phyloP scores from a whole-genome alignment of 2,888 invertebrate genomes.

The Oxystoma pomonae region DNA sequence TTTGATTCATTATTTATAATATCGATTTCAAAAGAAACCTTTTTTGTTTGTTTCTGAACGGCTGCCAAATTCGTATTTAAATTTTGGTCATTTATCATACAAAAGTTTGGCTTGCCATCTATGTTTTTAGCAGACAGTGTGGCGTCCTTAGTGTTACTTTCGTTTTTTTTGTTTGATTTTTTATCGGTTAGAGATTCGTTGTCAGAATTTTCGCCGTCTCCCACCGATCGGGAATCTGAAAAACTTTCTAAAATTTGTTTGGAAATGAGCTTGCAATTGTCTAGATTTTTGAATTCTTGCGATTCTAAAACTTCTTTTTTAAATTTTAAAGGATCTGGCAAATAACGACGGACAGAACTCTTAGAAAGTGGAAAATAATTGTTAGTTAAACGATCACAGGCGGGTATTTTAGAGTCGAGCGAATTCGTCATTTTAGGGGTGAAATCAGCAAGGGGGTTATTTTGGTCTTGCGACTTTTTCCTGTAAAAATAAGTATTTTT shows the following conservation, averaged over 20 bases:
- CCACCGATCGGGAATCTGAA: not conserved
- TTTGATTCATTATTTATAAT: not conserved
- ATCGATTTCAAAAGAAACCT: not conserved
- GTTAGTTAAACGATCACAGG: too few species aligned
- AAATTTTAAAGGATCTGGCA: too few species aligned
- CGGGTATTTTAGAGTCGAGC: too few species aligned
- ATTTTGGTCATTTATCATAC: not conserved
- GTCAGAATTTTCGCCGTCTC: not conserved
- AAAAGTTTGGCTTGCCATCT: not conserved
- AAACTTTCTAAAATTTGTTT: not conserved
- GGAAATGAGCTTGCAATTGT: too few species aligned
- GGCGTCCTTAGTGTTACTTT: not conserved
- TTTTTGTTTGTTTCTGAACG: not conserved
- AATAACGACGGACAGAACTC: too few species aligned
- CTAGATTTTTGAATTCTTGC: too few species aligned
- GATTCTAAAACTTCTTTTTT: too few species aligned
- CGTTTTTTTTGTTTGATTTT: not conserved
- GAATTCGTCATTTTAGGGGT: too few species aligned
- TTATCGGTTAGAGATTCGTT: not conserved
- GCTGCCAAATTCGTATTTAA: not conserved
- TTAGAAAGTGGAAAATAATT: too few species aligned
- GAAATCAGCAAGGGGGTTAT: too few species aligned
- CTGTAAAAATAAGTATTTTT: too few species aligned
- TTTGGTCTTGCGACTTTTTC: too few species aligned
- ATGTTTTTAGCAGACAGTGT: not conserved